phyloP scores from a whole-genome alignment of 2,888 invertebrate genomes.

The Hydropsyche betteni region DNA sequence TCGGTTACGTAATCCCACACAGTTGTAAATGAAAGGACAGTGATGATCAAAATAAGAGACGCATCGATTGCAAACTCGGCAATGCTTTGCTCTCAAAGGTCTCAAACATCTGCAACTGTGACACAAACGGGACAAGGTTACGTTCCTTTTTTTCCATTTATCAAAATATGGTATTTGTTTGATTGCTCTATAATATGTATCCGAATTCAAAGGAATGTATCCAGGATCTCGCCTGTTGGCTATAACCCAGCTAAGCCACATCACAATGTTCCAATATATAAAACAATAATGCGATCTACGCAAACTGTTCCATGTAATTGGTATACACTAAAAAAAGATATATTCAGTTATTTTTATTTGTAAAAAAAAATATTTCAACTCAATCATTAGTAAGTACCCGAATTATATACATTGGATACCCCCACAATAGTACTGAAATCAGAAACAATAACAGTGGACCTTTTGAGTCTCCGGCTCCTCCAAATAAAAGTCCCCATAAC shows the following conservation, averaged over 20 bases:
- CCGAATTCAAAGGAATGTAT: constrained; percentile 87
- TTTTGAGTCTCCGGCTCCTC: constrained; percentile 90
- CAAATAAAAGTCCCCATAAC: constrained; percentile 88
- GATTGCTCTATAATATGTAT: constrained; percentile 89
- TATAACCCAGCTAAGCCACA: constrained; percentile 93
- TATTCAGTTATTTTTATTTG: neutral
- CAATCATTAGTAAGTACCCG: constrained; percentile 65
- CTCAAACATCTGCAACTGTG: constrained; percentile 91
- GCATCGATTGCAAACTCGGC: constrained; percentile 89
- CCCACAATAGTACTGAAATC: constrained; percentile 87
- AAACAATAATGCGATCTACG: constrained; percentile 89
- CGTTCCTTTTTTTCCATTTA: constrained; percentile 89
- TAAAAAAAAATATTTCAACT: neutral
- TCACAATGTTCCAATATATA: constrained; percentile 87
- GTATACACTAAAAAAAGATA: constrained; percentile 74
- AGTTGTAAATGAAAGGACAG: constrained; percentile 95
- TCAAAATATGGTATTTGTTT: constrained; percentile 93
- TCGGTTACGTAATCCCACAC: constrained; percentile 89
- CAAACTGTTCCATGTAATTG: constrained; percentile 88
- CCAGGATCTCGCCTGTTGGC: constrained; percentile 91
- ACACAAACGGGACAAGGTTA: constrained; percentile 82
- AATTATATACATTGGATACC: constrained; percentile 92
- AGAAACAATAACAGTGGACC: constrained; percentile 87
- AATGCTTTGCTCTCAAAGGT: constrained; percentile 90
- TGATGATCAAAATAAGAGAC: constrained; percentile 93